Evolutionary conservation across 35 echinoderm and acorn worm genomes (phyloP).

Genomic region (Strongylocentrotus purpuratus): DNA sequence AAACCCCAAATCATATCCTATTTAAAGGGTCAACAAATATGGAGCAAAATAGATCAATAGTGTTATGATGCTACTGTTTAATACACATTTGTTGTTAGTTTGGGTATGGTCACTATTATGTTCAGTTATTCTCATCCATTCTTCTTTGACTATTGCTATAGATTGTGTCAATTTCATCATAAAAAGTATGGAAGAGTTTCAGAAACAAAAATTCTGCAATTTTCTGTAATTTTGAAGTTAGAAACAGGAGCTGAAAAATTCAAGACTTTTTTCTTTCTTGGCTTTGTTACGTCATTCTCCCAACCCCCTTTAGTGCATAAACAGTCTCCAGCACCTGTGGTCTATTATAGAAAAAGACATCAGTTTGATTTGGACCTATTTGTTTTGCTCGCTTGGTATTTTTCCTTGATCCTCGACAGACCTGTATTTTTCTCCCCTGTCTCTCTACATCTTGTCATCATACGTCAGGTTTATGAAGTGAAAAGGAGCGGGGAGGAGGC

Average conservation of each 20-base stretch:
- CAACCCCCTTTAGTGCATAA: neutral
- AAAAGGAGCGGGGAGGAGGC: conserved; percentile 27
- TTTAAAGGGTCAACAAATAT: too few relatives aligned
- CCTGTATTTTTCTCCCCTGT: neutral
- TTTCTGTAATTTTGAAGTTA: neutral
- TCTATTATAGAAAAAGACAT: conserved; percentile 3
- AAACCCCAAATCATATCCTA: too few relatives aligned
- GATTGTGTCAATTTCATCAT: too few relatives aligned
- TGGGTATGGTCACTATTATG: too few relatives aligned
- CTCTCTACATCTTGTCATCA: neutral
- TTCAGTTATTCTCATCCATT: too few relatives aligned
- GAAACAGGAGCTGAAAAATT: neutral
- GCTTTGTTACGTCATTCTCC: neutral
- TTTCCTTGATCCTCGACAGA: neutral
- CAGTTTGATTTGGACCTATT: neutral
- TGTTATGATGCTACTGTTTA: too few relatives aligned
- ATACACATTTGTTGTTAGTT: too few relatives aligned
- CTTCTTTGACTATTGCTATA: too few relatives aligned
- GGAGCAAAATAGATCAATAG: too few relatives aligned
- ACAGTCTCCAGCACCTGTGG: neutral
- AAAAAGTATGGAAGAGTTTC: too few relatives aligned
- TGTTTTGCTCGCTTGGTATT: neutral
- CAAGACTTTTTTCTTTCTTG: neutral
- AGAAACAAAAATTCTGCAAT: too few relatives aligned
- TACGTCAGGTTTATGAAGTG: conserved; percentile 9